A percentile compares a stretch with the other conserved stretches of the same genome.
phyloP scores from a whole-genome alignment of 2,113 vertebrate species.

The Psittacara wagleri region DNA sequence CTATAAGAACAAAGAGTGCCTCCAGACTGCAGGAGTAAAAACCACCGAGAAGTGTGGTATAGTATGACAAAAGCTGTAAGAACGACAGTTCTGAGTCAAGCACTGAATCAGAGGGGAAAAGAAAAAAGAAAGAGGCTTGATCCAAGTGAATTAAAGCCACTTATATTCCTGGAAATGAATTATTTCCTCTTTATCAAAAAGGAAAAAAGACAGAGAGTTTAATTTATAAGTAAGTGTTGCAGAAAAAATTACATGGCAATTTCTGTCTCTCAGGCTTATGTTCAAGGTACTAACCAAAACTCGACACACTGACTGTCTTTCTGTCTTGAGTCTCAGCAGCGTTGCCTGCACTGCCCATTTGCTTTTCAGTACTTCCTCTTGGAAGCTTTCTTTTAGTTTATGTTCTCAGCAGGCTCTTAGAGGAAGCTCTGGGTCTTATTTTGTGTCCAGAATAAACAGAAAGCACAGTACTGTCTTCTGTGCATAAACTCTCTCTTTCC shows the following conservation, averaged over 20 bases:
- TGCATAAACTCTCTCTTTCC: neutral
- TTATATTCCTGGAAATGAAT: constrained; percentile 52
- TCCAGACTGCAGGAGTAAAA: constrained; percentile 47
- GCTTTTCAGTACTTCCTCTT: constrained; percentile 45
- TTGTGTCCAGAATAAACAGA: constrained; percentile 35
- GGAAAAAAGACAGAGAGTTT: neutral
- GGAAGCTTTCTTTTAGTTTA: neutral
- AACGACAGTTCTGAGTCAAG: constrained; percentile 49
- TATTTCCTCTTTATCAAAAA: constrained; percentile 41
- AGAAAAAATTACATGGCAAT: neutral
- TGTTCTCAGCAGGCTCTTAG: constrained; percentile 30
- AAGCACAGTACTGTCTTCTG: neutral
- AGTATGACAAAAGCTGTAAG: constrained; percentile 33
- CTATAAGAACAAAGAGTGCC: constrained; percentile 45
- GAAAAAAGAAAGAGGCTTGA: neutral
- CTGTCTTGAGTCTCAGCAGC: neutral
- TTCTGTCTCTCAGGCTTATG: neutral
- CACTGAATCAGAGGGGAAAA: neutral
- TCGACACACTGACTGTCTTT: neutral
- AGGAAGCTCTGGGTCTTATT: constrained; percentile 34
- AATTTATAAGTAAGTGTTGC: neutral
- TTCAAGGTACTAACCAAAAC: neutral
- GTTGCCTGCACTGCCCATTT: neutral
- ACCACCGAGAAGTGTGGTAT: constrained; percentile 41
- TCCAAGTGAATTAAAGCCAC: constrained; percentile 31